Evolutionary conservation across 2,113 vertebrate species (phyloP).

Genomic region (Prunella fulvescens): DNA sequence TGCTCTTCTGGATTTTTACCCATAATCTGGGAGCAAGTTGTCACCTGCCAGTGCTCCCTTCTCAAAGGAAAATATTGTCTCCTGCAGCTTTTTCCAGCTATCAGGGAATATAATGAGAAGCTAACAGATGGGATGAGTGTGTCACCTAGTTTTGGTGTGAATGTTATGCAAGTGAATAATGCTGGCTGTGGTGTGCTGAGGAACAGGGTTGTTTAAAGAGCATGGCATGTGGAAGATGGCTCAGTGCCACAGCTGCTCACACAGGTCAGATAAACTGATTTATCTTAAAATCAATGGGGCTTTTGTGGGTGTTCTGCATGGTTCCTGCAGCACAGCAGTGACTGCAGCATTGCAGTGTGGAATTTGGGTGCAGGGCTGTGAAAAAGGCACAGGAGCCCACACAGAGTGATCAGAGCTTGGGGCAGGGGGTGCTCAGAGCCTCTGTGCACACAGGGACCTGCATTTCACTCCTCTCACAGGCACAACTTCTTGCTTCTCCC

Average conservation of each 20-base stretch:
- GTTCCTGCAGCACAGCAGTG: background rate
- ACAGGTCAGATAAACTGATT: background rate
- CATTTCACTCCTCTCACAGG: background rate
- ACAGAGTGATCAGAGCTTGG: fast-evolving
- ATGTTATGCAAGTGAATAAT: background rate
- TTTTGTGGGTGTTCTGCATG: background rate
- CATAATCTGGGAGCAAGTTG: background rate
- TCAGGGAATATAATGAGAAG: background rate
- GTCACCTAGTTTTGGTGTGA: background rate
- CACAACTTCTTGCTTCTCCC: background rate
- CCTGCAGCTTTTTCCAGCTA: background rate
- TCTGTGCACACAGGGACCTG: too few species aligned
- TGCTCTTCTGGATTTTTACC: background rate
- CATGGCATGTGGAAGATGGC: fast-evolving
- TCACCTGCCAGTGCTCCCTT: background rate
- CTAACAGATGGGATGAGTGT: background rate
- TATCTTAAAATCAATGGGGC: fast-evolving
- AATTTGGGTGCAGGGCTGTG: background rate
- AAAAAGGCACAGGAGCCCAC: background rate
- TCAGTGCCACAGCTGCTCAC: too few species aligned
- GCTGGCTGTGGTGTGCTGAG: background rate
- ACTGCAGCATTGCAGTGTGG: background rate
- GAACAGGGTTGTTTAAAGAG: background rate
- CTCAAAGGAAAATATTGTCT: background rate
- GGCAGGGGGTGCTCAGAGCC: fast-evolving